Percentiles rank a stretch among this genome's conserved stretches.
Conservation (phyloP, 2,797 vertebrate species). For the Tapera naevia region DNA sequence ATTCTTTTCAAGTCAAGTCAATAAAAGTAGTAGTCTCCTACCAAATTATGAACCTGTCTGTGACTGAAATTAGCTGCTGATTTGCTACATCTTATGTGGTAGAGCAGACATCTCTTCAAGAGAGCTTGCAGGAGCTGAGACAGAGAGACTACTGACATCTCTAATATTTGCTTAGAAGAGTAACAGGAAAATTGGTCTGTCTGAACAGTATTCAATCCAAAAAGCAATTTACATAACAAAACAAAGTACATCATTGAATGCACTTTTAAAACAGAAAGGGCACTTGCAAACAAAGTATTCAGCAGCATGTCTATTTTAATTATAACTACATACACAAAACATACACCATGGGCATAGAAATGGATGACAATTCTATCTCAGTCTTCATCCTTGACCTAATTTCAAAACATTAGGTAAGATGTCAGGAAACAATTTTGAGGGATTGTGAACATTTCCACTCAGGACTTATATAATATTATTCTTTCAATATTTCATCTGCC, state of each 20-base stretch:
- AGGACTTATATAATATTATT: not conserved
- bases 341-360: not conserved
- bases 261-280: not conserved
- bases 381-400: slow-evolving; percentile 25
- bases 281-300: not conserved
- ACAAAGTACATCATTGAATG: not conserved
- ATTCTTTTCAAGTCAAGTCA: not conserved
- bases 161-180: not conserved
- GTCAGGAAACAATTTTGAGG: slow-evolving; percentile 19
- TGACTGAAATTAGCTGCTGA: not conserved
- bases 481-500: slow-evolving; percentile 48
- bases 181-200: not conserved
- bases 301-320: not conserved
- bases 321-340: not conserved
- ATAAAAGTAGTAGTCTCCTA: not conserved
- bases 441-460: slow-evolving; percentile 1
- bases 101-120: not conserved
- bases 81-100: not conserved
- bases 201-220: not conserved
- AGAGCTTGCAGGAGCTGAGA: not conserved
- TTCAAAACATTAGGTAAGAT: slow-evolving; percentile 33
- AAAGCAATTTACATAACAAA: slow-evolving; percentile 39
- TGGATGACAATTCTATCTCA: not conserved
- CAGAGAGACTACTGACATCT: not conserved
- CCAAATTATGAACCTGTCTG: not conserved